Base-by-base conservation (phyloP, 2,888 invertebrate species). In the Aporophyla nigra region DNA sequence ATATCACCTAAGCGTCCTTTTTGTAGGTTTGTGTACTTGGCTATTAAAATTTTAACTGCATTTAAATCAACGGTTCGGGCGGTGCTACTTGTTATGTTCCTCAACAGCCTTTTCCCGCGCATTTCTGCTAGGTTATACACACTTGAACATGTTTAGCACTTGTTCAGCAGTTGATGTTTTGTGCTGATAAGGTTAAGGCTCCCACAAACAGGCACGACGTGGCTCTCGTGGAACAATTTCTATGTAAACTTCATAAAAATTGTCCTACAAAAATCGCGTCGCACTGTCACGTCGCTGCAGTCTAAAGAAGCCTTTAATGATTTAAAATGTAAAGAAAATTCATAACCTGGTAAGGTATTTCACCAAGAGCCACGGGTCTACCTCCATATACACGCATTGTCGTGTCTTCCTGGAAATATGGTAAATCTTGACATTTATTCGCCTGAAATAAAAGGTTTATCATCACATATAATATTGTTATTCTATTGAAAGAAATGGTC, bases 281-380 rank as follows among this genome's bases (percentile, higher is more conserved):
- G n/a, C n/a, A n/a, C 1, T 33, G 33, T 33, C 1, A 33, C 3
- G 33, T 33, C 33, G 33, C 3, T 1, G 2, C 33, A 33, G 33
- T 33, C 33, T 33, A 1, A 33, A 2, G 33, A 33, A 33, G 33
- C 33, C 33, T 33, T 43, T 9, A 12, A 1, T 58, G 1, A 43
- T 46, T 33, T n/a, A n/a, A 21, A 54, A 62, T n/a, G 3, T 53
- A 51, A 71, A 56, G 14, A 71, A 71, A 68, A 46, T 2, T 14
- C 9, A n/a, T 62, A 86, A 94, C 95, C 91, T 94, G 95, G 86
- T 94, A 95, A 7, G 94, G 94, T 21, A 92, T 88, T 80, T 93
- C 93, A 16, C 93, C 94, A 65, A 92, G 90, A 16, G 83, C 79
- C 2, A 90, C 95, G 1, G 90, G 86, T 72, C 51, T 71, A 0